Conservation (phyloP, 2,888 invertebrate species). For the Acronicta psi region DNA sequence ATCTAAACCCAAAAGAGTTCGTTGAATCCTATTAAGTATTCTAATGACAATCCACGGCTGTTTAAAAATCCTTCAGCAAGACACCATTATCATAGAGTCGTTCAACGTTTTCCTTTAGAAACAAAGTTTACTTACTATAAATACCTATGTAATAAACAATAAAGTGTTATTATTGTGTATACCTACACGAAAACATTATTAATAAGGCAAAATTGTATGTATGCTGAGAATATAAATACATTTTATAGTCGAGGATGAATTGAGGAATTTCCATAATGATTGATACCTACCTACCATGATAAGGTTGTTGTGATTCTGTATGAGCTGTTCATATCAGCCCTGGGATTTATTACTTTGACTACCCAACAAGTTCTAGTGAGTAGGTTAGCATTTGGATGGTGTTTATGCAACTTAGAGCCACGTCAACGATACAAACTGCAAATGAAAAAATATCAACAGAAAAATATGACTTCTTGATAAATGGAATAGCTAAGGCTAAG, state of each 20-base stretch:
- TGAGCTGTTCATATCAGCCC: not conserved
- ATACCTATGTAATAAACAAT: not conserved
- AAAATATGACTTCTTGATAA: too few species aligned
- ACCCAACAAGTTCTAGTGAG: too few species aligned
- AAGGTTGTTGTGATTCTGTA: slow-evolving; percentile 1
- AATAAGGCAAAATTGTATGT: not conserved
- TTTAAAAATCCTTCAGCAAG: slow-evolving; percentile 15
- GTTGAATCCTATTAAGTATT: slow-evolving; percentile 22
- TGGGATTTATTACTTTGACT: not conserved
- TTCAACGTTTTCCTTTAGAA: slow-evolving; percentile 11
- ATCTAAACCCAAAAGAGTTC: slow-evolving; percentile 33
- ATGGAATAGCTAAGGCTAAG: too few species aligned
- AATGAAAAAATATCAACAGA: too few species aligned
- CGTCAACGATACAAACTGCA: not conserved
- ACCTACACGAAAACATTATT: not conserved
- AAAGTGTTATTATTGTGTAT: not conserved
- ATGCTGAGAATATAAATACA: not conserved
- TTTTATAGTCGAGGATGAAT: slow-evolving; percentile 1
- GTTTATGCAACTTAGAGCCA: slow-evolving; percentile 2
- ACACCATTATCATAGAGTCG: slow-evolving; percentile 10
- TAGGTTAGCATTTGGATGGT: not conserved
- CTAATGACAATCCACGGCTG: slow-evolving; percentile 19
- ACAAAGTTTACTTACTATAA: not conserved
- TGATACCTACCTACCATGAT: not conserved
- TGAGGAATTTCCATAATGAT: slow-evolving; percentile 2